Base-by-base conservation (phyloP, 2,888 invertebrate genomes). In the Coelogynopora nodosa region DNA sequence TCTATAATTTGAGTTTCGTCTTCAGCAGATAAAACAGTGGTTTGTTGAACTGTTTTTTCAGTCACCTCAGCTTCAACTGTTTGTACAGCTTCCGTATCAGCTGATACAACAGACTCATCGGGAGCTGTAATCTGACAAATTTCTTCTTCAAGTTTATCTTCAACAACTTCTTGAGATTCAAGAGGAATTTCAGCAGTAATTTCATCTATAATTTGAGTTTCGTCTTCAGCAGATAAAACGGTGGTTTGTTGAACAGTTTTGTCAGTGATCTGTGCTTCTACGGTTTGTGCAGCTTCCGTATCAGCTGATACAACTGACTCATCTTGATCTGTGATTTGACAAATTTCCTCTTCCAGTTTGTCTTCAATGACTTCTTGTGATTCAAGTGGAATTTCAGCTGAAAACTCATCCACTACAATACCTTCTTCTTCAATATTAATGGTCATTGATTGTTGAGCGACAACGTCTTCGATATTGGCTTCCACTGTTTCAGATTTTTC, bases 61-160 rank as follows among this genome's bases (percentile, higher is more conserved):
- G 5, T 74, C 5, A 74, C 74, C 5, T 13, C 27, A 23, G 74
- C 74, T 74, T 74, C 74, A 5, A 74, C 74, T 23, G 74, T 74
- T 74, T 23, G 74, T 23, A 2, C 2, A 74, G 27, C 27, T 74
- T 74, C 74, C 2, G 74, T 74, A 2, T 74, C 74, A 23, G 74
- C 74, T 2, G 74, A 10, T 13, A 74, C 74, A 5, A 26, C 74
- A 74, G 74, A 74, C 23, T 74, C 74, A 74, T 23, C 23, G 27
- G 74, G 74, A 23, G 23, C 10, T 74, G 5, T 2, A 23, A 74
- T 74, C 23, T 74, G 10, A 26, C 74, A 74, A 13, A 74, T 74
- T 74, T 74, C 74, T 74, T 74, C 74, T 74, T 74, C 74, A 5
- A 74, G 74, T 74, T 74, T 74, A 23, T 74, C 74, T 74, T 74